Base-by-base conservation (phyloP, 2,888 invertebrate species). In the Athalia circularis region DNA sequence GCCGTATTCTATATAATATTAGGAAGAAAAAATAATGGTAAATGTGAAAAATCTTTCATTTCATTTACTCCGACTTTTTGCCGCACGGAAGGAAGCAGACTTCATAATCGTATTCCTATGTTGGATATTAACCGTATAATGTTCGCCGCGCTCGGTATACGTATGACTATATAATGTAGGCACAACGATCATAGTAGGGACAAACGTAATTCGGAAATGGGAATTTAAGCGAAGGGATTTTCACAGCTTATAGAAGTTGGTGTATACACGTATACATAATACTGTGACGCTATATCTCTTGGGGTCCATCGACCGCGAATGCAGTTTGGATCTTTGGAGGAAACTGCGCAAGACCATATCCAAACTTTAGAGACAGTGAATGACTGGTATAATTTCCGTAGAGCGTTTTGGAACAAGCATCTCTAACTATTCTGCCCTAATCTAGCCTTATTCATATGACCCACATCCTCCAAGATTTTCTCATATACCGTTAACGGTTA, bases 291-390 rank as follows among this genome's bases (percentile, higher is more conserved):
- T 29, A 29, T 29, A 54, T 8, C 9, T 54, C 54, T 8, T 54
- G 54, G 54, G 54, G 54, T 68, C 29, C 29, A 29, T 29, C 29
- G 29, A 29, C 29, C 29, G 29, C 29, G 29, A 68, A 68, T 54
- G 68, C 68, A 29, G 6, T 68, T 68, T 43, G 5, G 68, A 54
- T 68, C 9, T 54, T 54, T 47, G 29, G 54, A 54, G 54, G 54
- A n/a, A 54, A n/a, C 8, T 8, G n/a, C 8, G 9, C 54, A 11
- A 68, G 67, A 48, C 47, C 29, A 43, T 68, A 54, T 29, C 9
- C 54, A 54, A 68, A 68, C 52, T 68, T 68, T 11, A 4, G 43
- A 68, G 68, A 68, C 68, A 68, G 68, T 68, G 68, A 68, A 50
- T 68, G 68, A 68, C 68, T 68, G 45, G 52, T 6, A 68, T 68